Percentiles rank a stretch among this genome's conserved stretches.
Evolutionary conservation across 2,113 vertebrate genomes (phyloP).

Genomic region (Trogon melanurus): DNA sequence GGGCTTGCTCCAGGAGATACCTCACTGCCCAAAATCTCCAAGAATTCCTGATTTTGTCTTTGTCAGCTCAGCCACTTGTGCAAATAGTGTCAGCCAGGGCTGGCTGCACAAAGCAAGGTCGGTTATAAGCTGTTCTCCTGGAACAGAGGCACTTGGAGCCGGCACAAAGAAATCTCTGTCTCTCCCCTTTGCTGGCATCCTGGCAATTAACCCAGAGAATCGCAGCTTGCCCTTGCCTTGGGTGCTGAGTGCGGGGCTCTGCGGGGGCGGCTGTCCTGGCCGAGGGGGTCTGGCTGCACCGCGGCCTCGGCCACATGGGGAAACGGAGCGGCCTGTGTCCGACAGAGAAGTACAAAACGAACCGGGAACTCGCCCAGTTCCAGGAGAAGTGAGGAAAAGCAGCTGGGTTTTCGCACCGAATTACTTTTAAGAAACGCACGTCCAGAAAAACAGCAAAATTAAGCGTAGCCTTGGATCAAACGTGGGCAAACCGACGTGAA

Average conservation of each 20-base stretch:
- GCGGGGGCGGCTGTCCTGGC: fast-evolving
- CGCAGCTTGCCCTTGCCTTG: constrained; percentile 23
- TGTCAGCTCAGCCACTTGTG: constrained; percentile 42
- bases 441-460: neutral
- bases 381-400: neutral
- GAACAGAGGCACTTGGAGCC: constrained; percentile 32
- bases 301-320: fast-evolving
- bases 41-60: constrained; percentile 15
- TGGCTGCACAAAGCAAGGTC: constrained; percentile 31
- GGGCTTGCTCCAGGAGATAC: neutral
- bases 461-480: neutral
- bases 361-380: fast-evolving
- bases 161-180: constrained; percentile 72
- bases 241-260: neutral
- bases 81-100: constrained; percentile 19
- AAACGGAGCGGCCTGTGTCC: fast-evolving
- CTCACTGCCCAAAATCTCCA: constrained; percentile 28
- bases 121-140: constrained; percentile 27
- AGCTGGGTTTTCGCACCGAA: neutral
- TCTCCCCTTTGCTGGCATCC: constrained; percentile 34
- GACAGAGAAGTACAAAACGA: fast-evolving
- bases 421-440: fast-evolving
- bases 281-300: fast-evolving
- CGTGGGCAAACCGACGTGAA: fast-evolving
- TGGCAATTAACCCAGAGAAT: constrained; percentile 63